These are phyloP conservation scores for Calycopis cecrops DNA, from an alignment of 1,140 invertebrate species.

Conservation along the genomic window DNA sequence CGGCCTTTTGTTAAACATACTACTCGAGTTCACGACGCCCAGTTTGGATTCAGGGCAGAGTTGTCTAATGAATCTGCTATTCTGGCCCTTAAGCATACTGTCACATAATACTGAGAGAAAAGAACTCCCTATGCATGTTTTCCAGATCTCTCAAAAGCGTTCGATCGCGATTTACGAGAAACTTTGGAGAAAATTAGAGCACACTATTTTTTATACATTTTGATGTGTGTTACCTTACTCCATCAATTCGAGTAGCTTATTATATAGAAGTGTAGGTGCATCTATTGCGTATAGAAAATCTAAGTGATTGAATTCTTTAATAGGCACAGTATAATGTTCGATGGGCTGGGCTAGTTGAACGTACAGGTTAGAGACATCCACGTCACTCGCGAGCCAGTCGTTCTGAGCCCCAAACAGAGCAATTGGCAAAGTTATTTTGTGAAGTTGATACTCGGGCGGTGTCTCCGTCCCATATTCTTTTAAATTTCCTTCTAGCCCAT, in stretches of 20 bases:
- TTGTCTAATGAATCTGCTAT: no score
- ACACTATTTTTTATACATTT: no score
- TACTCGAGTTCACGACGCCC: no score
- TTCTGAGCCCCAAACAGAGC: constrained; percentile 81
- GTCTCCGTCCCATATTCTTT: constrained; percentile 73
- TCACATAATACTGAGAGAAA: no score
- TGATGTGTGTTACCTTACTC: constrained; percentile 47
- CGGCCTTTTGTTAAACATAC: no score
- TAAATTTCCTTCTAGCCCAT: constrained; percentile 76
- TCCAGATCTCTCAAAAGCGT: no score
- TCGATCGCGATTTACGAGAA: no score
- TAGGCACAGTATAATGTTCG: constrained; percentile 75
- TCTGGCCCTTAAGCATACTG: no score
- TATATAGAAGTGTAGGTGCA: constrained; percentile 78
- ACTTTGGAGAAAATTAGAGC: no score
- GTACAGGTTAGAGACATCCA: constrained; percentile 60
- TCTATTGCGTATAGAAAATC: constrained; percentile 83
- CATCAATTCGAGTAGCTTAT: constrained; percentile 71
- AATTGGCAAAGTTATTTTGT: constrained; percentile 80
- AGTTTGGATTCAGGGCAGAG: no score
- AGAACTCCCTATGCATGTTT: no score
- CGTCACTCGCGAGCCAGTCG: constrained; percentile 81
- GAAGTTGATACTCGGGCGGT: constrained; percentile 82
- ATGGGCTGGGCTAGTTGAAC: constrained; percentile 61
- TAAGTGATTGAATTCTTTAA: constrained; percentile 81